Conservation (phyloP, 2,113 vertebrate genomes). For the Gymnogyps californianus region DNA sequence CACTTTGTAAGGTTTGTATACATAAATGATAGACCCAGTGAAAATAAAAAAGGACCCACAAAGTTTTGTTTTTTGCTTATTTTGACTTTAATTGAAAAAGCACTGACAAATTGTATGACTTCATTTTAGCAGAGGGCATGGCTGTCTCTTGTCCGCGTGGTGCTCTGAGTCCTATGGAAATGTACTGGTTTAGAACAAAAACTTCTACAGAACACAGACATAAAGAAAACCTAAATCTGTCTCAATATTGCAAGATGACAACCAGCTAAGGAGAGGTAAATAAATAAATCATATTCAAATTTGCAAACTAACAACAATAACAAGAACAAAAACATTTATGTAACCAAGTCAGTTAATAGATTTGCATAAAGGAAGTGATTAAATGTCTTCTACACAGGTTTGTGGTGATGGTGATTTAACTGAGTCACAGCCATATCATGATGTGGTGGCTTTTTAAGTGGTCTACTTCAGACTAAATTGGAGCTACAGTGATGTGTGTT, state of each 20-base stretch:
- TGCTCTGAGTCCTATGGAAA: background rate
- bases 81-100: background rate
- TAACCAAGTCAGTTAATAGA: background rate
- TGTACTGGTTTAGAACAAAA: background rate
- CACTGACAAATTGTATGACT: background rate
- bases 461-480: background rate
- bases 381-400: background rate
- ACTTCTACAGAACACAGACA: background rate
- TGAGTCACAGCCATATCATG: background rate
- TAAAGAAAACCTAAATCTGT: constrained; percentile 13
- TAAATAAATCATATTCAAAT: background rate
- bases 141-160: background rate
- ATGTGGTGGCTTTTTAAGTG: background rate
- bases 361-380: background rate
- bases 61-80: background rate
- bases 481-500: background rate
- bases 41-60: background rate
- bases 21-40: background rate
- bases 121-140: background rate
- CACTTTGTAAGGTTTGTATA: background rate
- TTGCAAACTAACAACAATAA: background rate
- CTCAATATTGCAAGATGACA: background rate
- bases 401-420: background rate
- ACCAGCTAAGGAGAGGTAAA: background rate
- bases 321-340: background rate